Percentiles rank a stretch among this genome's conserved stretches.
These are phyloP conservation scores for Arge pagana DNA, from an alignment of 2,888 invertebrate genomes.

Conservation along the genomic window DNA sequence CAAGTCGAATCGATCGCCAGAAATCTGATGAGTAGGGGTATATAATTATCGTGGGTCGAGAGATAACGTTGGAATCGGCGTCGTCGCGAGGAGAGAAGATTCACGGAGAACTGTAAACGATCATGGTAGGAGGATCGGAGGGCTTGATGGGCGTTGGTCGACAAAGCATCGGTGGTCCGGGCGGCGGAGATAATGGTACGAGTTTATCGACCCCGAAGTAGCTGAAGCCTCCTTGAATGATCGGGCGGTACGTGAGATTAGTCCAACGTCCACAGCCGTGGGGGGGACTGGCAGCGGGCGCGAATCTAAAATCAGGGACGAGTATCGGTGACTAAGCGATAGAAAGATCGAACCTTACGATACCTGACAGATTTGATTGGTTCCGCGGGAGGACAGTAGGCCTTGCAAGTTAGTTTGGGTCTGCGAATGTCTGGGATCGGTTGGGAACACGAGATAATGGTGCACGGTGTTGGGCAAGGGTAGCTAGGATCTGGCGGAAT, in stretches of 20 bases:
- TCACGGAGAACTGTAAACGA: conserved; percentile 29
- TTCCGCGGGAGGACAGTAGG: conserved; percentile 21
- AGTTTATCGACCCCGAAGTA: conserved; percentile 32
- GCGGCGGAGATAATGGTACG: conserved; percentile 16
- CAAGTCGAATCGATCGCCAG: no score
- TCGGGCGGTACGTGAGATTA: conserved; percentile 8
- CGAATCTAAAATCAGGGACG: conserved; percentile 26
- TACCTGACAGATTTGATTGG: conserved; percentile 17
- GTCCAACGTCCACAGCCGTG: conserved; percentile 22
- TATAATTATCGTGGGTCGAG: no score
- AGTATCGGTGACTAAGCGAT: no score
- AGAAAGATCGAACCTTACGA: no score
- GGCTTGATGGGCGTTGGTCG: conserved; percentile 27
- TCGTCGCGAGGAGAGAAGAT: no score
- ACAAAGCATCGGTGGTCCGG: conserved; percentile 25
- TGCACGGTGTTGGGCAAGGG: conserved; percentile 28
- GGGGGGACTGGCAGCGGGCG: conserved; percentile 15
- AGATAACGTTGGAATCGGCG: no score
- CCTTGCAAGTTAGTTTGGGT: conserved; percentile 24
- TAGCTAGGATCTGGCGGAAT: conserved; percentile 10
- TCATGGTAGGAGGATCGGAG: conserved; percentile 27
- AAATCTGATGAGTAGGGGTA: no score
- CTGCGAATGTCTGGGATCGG: conserved; percentile 24
- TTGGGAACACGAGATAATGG: conserved; percentile 24
- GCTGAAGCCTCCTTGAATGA: conserved; percentile 31